These are phyloP conservation scores for Gadus macrocephalus DNA, from an alignment of 2,113 vertebrate species.

Conservation along the genomic window DNA sequence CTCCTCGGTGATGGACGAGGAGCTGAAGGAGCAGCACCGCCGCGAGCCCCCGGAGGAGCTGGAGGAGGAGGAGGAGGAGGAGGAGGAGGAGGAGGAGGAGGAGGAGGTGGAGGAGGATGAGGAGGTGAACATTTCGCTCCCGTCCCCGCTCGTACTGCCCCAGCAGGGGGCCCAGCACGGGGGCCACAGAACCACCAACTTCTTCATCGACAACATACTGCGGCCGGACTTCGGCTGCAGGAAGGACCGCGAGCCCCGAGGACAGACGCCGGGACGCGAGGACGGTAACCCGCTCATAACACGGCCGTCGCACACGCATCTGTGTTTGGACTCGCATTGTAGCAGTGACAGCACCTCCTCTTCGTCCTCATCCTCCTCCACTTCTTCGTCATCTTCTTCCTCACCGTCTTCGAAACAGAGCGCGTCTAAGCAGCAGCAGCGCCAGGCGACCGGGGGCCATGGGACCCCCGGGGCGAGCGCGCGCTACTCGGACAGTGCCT, in stretches of 20 bases:
- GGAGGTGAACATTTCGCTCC: constrained; percentile 73
- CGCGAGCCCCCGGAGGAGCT: constrained; percentile 73
- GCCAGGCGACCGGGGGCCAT: constrained; percentile 61
- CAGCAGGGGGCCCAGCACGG: constrained; percentile 80
- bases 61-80: constrained; percentile 52
- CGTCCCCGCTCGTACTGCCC: constrained; percentile 73
- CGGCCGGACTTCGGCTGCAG: constrained; percentile 93
- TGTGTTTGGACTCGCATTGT: constrained; percentile 81
- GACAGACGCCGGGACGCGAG: constrained; percentile 57
- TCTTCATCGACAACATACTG: constrained; percentile 95
- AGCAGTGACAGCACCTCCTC: constrained; percentile 82
- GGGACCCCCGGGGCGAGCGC: constrained; percentile 63
- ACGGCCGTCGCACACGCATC: constrained; percentile 74
- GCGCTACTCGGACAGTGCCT: constrained; percentile 81
- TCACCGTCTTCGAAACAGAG: constrained; percentile 62
- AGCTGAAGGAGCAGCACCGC: constrained; percentile 65
- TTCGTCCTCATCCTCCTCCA: constrained; percentile 66
- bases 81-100: constrained; percentile 58
- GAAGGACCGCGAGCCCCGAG: constrained; percentile 72
- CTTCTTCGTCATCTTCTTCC: constrained; percentile 60
- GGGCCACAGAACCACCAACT: constrained; percentile 89
- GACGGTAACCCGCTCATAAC: constrained; percentile 77
- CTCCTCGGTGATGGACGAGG: constrained; percentile 76
- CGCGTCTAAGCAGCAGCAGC: constrained; percentile 67
- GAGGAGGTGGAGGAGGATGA: constrained; percentile 62